Percentiles rank a stretch among this genome's conserved stretches.
Conservation (phyloP, 2,888 invertebrate genomes). For the Gerris lacustris region DNA sequence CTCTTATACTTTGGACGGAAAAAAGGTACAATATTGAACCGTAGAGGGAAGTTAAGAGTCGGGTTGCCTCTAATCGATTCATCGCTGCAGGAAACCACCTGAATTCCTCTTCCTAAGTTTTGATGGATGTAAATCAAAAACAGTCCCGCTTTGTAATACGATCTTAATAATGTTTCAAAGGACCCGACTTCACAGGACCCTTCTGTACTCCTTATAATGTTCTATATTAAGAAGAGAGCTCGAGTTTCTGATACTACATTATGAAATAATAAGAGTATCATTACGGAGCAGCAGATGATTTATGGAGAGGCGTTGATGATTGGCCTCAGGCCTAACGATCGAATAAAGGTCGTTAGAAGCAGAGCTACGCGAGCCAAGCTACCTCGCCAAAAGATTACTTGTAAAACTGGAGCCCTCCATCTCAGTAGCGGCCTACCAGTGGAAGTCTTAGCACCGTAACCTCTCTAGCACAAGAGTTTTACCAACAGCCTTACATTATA, state of each 20-base stretch:
- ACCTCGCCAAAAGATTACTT: neutral
- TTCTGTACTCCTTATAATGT: neutral
- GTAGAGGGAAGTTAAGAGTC: too few species aligned
- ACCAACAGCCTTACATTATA: too few species aligned
- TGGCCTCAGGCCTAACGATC: slow-evolving; percentile 1
- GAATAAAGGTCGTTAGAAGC: neutral
- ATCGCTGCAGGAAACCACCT: too few species aligned
- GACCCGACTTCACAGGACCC: neutral
- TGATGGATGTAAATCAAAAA: slow-evolving; percentile 3
- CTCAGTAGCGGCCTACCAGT: too few species aligned
- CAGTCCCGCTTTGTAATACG: neutral
- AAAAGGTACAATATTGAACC: too few species aligned
- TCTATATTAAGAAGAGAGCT: neutral
- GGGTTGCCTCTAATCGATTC: too few species aligned
- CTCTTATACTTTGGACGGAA: too few species aligned
- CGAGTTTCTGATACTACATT: neutral
- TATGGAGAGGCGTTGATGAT: slow-evolving; percentile 1
- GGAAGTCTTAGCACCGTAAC: too few species aligned
- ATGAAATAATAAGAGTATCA: slow-evolving; percentile 3
- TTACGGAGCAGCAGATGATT: neutral
- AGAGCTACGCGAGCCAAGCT: neutral
- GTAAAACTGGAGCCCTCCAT: too few species aligned
- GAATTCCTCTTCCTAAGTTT: neutral
- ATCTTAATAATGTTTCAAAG: slow-evolving; percentile 3
- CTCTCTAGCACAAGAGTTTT: too few species aligned